Percentiles rank a stretch among this genome's conserved stretches.
phyloP scores from a whole-genome alignment of 2,113 vertebrate genomes.

The Brachypteracias leptosomus region DNA sequence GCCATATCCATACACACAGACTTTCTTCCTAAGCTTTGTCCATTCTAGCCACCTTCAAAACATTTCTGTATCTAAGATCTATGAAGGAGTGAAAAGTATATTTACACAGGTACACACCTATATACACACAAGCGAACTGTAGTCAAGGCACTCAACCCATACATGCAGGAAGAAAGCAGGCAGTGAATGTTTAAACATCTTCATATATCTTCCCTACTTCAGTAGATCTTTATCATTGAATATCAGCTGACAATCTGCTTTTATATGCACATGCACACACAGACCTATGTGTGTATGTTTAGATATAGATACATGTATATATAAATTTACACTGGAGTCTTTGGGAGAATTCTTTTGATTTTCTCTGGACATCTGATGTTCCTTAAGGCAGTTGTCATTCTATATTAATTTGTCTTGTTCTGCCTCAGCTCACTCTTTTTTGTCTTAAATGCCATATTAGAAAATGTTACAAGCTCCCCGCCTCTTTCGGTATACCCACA shows the following conservation, averaged over 20 bases:
- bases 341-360: background rate
- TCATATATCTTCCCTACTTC: background rate
- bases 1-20: background rate
- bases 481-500: conserved; percentile 28
- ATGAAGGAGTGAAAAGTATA: background rate
- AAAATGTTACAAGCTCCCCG: conserved; percentile 4
- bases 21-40: background rate
- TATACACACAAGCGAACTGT: background rate
- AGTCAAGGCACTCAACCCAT: background rate
- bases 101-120: background rate
- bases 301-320: background rate
- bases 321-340: background rate
- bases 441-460: conserved; percentile 62
- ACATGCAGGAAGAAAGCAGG: background rate
- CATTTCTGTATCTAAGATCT: background rate
- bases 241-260: background rate
- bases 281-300: background rate
- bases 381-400: conserved; percentile 63
- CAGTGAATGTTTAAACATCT: background rate
- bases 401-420: conserved; percentile 47
- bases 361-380: conserved; percentile 16
- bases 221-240: background rate
- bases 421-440: conserved; percentile 45
- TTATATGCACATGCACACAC: background rate
- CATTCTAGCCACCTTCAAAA: background rate